Conservation (phyloP, 2,113 vertebrate genomes). For the Megalops atlanticus region DNA sequence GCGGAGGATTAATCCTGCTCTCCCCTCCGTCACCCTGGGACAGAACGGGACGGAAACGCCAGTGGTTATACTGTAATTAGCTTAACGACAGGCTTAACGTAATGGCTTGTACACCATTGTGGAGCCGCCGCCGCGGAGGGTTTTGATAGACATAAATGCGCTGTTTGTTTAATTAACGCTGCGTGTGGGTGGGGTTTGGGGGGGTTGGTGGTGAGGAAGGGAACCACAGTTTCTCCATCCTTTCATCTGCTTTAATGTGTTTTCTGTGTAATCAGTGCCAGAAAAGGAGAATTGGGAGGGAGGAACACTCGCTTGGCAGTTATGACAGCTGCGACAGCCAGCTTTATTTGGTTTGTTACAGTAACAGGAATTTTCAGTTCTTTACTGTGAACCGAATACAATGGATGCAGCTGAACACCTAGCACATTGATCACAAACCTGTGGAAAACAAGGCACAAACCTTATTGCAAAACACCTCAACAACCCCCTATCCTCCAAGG, state of each 20-base stretch:
- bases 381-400: neutral
- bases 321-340: neutral
- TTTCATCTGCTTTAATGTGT: neutral
- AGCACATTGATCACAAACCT: neutral
- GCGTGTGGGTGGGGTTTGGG: neutral
- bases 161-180: conserved; percentile 45
- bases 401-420: neutral
- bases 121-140: conserved; percentile 14
- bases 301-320: conserved; percentile 16
- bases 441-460: neutral
- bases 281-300: neutral
- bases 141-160: conserved; percentile 28
- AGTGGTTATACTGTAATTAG: conserved; percentile 41
- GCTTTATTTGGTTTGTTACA: conserved; percentile 6
- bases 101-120: conserved; percentile 40
- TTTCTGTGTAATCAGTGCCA: no score
- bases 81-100: conserved; percentile 35
- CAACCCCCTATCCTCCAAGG: neutral
- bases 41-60: conserved; percentile 18
- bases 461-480: neutral
- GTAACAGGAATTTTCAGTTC: neutral
- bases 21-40: neutral
- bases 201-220: no score
- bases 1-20: neutral
- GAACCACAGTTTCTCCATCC: neutral